A percentile compares a stretch with the other conserved stretches of the same genome.
These are phyloP conservation scores for Taurulus bubalis DNA, from an alignment of 2,113 vertebrate species.

Conservation along the genomic window DNA sequence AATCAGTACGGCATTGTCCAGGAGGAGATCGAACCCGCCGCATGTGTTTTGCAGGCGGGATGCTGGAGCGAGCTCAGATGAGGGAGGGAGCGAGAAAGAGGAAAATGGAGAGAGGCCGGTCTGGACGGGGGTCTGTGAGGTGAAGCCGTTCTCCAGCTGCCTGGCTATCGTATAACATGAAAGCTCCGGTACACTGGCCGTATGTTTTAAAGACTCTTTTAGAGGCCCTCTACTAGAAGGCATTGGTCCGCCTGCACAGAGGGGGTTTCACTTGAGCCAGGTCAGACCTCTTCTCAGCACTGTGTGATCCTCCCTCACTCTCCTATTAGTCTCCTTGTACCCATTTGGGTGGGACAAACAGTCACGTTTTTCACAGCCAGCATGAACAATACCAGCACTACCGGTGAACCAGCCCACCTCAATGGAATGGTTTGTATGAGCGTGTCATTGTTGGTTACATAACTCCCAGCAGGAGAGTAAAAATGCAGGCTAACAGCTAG, in stretches of 20 bases:
- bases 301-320: not conserved
- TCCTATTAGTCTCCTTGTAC: not conserved
- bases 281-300: not conserved
- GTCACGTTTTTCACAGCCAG: not conserved
- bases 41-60: constrained; percentile 54
- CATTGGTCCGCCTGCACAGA: not conserved
- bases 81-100: constrained; percentile 12
- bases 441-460: not conserved
- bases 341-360: not conserved
- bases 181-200: constrained; percentile 20
- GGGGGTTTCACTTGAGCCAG: not conserved
- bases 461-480: not conserved
- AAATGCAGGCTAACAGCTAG: too few relatives aligned
- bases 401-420: not conserved
- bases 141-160: constrained; percentile 73
- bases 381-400: not conserved
- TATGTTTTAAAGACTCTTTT: not conserved
- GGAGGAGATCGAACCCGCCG: constrained; percentile 36
- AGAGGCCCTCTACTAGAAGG: not conserved
- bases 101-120: constrained; percentile 13
- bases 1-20: constrained; percentile 54
- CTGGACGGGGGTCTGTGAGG: constrained; percentile 52
- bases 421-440: constrained; percentile 2
- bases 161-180: constrained; percentile 54
- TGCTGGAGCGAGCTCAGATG: constrained; percentile 15